Evolutionary conservation across 2,888 invertebrate genomes (phyloP).

Genomic region (Eristalis arbustorum): DNA sequence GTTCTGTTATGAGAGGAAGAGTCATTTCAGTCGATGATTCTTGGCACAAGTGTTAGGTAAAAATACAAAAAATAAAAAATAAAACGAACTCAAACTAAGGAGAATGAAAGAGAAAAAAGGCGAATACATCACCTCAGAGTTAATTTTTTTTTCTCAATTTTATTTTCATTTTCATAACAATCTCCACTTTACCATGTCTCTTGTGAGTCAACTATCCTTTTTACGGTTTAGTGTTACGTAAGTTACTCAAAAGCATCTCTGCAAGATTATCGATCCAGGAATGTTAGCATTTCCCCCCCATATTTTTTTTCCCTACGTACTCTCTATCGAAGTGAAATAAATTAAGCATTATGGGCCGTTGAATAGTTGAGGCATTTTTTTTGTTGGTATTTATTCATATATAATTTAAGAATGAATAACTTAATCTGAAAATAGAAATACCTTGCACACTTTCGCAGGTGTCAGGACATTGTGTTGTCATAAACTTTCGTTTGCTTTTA

Average conservation of each 20-base stretch:
- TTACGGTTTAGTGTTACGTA: conserved; percentile 52
- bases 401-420: background rate
- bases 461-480: conserved; percentile 49
- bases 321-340: background rate
- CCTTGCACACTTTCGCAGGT: conserved; percentile 57
- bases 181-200: background rate
- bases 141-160: conserved; percentile 41
- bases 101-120: conserved; percentile 14
- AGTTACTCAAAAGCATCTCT: conserved; percentile 46
- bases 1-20: conserved; percentile 49
- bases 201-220: conserved; percentile 34
- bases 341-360: background rate
- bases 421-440: conserved; percentile 49
- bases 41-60: conserved; percentile 64
- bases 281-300: background rate
- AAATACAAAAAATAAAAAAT: conserved; percentile 37
- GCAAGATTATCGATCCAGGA: conserved; percentile 51
- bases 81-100: conserved; percentile 21
- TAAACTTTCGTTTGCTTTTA: conserved; percentile 33
- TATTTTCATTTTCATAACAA: conserved; percentile 29
- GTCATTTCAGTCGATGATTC: conserved; percentile 63
- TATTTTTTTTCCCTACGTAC: background rate
- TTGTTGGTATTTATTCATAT: background rate
- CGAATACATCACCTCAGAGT: conserved; percentile 29
- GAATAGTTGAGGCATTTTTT: background rate